phyloP scores from a whole-genome alignment of 2,113 vertebrate species.

The Pygoscelis antarcticus region DNA sequence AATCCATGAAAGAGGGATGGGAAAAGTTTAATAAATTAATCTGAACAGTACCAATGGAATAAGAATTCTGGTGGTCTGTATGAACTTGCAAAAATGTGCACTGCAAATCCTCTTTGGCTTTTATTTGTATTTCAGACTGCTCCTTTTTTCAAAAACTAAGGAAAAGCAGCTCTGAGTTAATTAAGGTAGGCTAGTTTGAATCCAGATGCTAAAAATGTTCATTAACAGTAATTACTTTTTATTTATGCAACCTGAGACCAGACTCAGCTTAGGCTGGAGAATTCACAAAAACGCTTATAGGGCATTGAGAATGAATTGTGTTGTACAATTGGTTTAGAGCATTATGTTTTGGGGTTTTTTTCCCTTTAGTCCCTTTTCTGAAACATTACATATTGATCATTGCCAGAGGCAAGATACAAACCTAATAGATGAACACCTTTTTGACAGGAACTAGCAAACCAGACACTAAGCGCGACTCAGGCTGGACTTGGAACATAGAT shows the following conservation, averaged over 20 bases:
- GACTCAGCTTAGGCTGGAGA: not conserved
- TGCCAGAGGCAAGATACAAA: not conserved
- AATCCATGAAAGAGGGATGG: not conserved
- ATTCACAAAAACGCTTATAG: not conserved
- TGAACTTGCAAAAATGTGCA: not conserved
- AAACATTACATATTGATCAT: not conserved
- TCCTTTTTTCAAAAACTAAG: not conserved
- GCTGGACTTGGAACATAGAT: not conserved
- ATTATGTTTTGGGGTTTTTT: rapidly evolving
- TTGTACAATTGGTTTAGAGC: not conserved
- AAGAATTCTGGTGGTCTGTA: not conserved
- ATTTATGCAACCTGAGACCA: not conserved
- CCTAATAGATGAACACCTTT: not conserved
- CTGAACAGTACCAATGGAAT: not conserved
- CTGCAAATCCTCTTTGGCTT: not conserved
- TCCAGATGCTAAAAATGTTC: not conserved
- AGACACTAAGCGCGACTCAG: not conserved
- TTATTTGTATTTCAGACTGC: not conserved
- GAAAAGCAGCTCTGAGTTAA: not conserved
- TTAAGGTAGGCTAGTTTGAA: not conserved
- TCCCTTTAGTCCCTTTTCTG: not conserved
- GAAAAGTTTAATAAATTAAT: not conserved
- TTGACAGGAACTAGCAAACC: not conserved
- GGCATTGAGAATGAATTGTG: not conserved
- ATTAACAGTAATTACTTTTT: not conserved